phyloP scores from a whole-genome alignment of 2,113 vertebrate genomes.

The Nycticebus coucang region DNA sequence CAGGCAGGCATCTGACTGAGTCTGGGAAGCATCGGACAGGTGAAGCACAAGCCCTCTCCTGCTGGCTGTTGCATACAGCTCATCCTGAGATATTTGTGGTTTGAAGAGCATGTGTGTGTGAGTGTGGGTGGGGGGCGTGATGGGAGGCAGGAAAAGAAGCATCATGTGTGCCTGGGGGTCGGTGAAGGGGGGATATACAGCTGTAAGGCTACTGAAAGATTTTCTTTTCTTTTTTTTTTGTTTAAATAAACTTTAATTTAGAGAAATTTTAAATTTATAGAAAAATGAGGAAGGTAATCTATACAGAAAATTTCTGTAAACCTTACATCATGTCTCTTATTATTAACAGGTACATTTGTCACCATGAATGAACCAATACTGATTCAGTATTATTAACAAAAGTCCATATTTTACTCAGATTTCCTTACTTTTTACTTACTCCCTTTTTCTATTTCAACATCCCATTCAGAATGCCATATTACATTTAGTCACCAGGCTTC shows the following conservation, averaged over 20 bases:
- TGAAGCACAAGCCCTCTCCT: too few species aligned
- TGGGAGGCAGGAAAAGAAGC: not conserved
- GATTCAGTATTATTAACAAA: not conserved
- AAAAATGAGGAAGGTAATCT: not conserved
- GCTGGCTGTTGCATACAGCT: not conserved
- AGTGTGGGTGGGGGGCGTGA: not conserved
- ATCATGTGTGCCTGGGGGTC: not conserved
- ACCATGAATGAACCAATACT: not conserved
- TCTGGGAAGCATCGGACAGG: not conserved
- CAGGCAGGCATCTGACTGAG: not conserved
- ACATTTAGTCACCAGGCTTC: not conserved
- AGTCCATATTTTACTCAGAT: not conserved
- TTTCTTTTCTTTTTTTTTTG: too few species aligned
- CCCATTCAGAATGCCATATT: not conserved
- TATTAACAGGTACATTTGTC: not conserved
- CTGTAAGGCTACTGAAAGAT: not conserved
- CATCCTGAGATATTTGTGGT: not conserved
- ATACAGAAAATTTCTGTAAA: not conserved
- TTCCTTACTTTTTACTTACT: not conserved
- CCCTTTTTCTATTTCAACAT: not conserved
- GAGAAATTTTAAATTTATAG: not conserved
- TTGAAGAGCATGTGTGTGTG: not conserved
- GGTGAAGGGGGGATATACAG: accelerated
- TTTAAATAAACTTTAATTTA: not conserved
- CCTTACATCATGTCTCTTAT: not conserved